Base-by-base conservation (phyloP, 2,113 vertebrate genomes). In the Leucosticte australis region DNA sequence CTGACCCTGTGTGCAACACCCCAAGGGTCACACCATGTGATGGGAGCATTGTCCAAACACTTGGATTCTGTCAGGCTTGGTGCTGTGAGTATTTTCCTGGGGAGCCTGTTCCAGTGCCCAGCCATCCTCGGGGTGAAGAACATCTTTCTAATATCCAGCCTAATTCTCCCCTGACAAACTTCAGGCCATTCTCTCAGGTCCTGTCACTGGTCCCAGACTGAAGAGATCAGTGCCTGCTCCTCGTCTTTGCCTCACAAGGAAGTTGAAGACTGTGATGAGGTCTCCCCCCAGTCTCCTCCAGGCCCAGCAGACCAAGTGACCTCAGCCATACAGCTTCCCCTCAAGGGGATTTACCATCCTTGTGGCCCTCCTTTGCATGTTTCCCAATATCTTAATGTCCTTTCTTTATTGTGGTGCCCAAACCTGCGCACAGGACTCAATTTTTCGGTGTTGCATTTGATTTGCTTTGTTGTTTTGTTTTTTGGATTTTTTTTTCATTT, bases 111-210 rank as follows among this genome's bases (percentile, higher is more conserved):
- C 33, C 47, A 47, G 22, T 19, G n/a, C 11, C 41, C 69, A 74
- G 3, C 4, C 41, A 55, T 4, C 15, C 23, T 28, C 2, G 0
- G 22, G 18, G 11, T 39, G 23, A 55, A 33, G 23, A 46, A 39
- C 3, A 11, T 47, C 33, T 46, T 47, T 5, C n/a, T 14, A 11
- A 15, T 19, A 39, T 13, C n/a, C 10, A 39, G 3, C 7, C n/a
- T 47, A 47, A 74, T 4, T 5, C 4, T 23, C 22, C 41, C 14
- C 17, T 55, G 33, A 12, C 49, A 46, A 55, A 6, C n/a, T 46
- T 22, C 18, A 33, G 18, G 18, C n/a, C 49, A 15, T 23, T 84
- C 22, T 8, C 59, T 64, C 1, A 2, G 7, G 7, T 28, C 5
- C 15, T 39, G 10, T 56, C 59, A 22, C n/a, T 19, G 49, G 17